Base-by-base conservation (phyloP, 2,797 vertebrate genomes). In the Etheostoma perlongum region DNA sequence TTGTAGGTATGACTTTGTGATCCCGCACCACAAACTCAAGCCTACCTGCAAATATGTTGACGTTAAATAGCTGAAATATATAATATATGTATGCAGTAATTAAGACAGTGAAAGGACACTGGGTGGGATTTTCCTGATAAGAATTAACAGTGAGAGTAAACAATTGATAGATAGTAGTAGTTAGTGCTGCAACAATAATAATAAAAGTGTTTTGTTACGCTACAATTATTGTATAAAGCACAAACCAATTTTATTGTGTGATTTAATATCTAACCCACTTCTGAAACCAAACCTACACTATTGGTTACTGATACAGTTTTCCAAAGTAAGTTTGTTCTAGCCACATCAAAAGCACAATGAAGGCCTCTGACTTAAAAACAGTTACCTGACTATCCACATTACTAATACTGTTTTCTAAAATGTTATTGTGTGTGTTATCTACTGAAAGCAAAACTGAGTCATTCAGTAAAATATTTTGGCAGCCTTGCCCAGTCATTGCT, bases 1-100 rank as follows among this genome's bases (percentile, higher is more conserved):
- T 76, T 78, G 69, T 78, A 25, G 63, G 65, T 79, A 49, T 60
- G 59, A 72, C 68, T 72, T 42, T 62, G 59, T 59, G 61, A 67
- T 12, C 10, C 13, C 10, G 47, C 4, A 63, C n/a, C 61, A 58
- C 21, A 61, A 44, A 52, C 51, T 33, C 68, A 81, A 81, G n/a
- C 53, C 18, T 68, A 55, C n/a, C 54, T 51, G 69, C 48, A 74
- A 67, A 78, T 70, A 57, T 76, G 67, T 52, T 72, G 69, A 78
- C 16, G 6, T 73, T 81, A 73, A 68, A 65, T 47, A 30, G 30
- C 30, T 30, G 30, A 30, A 4, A 27, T 27, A 27, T 25, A 25
- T 25, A 25, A 27, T 27, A 27, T 27, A 27, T 27, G 4, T 27
- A 30, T 30, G 30, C 30, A 5, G 6, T 30, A 30, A 30, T 6